Evolutionary conservation across 2,888 invertebrate species (phyloP).

Genomic region (Bugula neritina): DNA sequence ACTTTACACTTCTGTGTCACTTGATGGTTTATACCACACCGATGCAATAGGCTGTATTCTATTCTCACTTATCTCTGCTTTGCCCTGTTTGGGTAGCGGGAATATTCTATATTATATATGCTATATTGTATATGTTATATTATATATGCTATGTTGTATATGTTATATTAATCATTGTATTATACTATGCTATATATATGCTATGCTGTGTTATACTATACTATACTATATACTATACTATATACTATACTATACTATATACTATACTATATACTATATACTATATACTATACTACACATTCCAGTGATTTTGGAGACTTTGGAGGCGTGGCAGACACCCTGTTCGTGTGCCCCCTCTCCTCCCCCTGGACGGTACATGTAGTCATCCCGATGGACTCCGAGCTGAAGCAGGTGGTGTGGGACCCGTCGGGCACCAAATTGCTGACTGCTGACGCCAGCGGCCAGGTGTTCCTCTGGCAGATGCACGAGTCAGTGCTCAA

Average conservation of each 20-base stretch:
- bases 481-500: constrained; percentile 24
- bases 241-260: neutral
- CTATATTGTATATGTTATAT: too few species aligned
- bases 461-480: constrained; percentile 21
- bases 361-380: constrained; percentile 25
- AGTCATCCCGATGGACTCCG: constrained; percentile 6
- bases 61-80: too few species aligned
- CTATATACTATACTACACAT: too few species aligned
- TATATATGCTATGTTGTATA: too few species aligned
- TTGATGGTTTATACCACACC: too few species aligned
- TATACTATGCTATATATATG: neutral
- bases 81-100: too few species aligned
- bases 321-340: constrained; percentile 17
- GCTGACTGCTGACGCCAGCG: constrained; percentile 22
- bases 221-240: neutral
- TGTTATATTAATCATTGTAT: too few species aligned
- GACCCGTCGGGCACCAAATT: constrained; percentile 23
- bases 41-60: too few species aligned
- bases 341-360: constrained; percentile 23
- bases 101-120: too few species aligned
- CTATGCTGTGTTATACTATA: neutral
- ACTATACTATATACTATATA: neutral
- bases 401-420: constrained; percentile 21
- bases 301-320: constrained; percentile 7
- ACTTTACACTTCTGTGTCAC: too few species aligned